Percentiles rank a stretch among this genome's conserved stretches.
phyloP scores from a whole-genome alignment of 2,888 invertebrate species.

The Mycalesis mineus region DNA sequence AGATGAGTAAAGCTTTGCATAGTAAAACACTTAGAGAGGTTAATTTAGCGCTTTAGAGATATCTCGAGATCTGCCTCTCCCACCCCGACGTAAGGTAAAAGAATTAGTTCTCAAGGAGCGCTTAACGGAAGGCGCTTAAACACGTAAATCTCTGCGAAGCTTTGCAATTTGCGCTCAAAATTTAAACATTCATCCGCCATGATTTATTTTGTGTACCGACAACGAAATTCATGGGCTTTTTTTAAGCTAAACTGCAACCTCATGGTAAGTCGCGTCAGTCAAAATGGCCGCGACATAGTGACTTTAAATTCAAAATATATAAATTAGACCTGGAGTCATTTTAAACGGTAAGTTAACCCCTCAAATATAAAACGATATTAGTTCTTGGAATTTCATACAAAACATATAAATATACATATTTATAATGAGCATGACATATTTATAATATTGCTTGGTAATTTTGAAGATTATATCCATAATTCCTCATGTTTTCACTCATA shows the following conservation, averaged over 20 bases:
- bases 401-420: constrained; percentile 7
- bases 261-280: too few species aligned
- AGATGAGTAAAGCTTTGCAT: constrained; percentile 62
- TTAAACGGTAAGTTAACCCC: constrained; percentile 33
- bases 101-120: constrained; percentile 54
- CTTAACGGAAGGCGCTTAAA: constrained; percentile 52
- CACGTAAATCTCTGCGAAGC: constrained; percentile 53
- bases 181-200: constrained; percentile 32
- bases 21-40: constrained; percentile 53
- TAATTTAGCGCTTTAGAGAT: constrained; percentile 57
- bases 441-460: constrained; percentile 31
- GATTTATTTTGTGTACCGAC: constrained; percentile 31
- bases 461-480: constrained; percentile 14
- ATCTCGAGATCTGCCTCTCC: constrained; percentile 52
- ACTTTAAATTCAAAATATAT: too few species aligned
- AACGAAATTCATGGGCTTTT: constrained; percentile 21
- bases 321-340: neutral
- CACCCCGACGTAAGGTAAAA: constrained; percentile 47
- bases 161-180: constrained; percentile 54
- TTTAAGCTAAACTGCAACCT: too few species aligned
- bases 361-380: constrained; percentile 7
- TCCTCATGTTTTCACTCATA: constrained; percentile 18
- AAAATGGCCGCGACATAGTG: too few species aligned
- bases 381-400: constrained; percentile 5
- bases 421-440: constrained; percentile 27